These are phyloP conservation scores for Chrysemys picta DNA, from an alignment of 2,113 vertebrate species.

Conservation along the genomic window DNA sequence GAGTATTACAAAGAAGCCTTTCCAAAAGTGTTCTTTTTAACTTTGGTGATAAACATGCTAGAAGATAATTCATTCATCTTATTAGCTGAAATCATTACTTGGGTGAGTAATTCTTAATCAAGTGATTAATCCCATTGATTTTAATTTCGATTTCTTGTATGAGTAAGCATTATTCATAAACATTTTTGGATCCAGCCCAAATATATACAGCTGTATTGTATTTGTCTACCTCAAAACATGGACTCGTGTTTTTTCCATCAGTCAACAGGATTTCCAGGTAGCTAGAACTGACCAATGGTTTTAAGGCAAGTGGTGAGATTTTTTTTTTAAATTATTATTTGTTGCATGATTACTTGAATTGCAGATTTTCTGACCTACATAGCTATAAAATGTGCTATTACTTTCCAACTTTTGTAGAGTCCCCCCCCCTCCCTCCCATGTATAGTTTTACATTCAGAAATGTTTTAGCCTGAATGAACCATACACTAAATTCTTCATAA, in stretches of 20 bases:
- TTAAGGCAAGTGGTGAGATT: rapidly evolving
- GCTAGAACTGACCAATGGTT: rapidly evolving
- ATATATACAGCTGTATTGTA: neutral
- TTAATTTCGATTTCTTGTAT: neutral
- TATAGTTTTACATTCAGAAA: neutral
- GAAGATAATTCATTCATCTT: neutral
- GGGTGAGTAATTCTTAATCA: neutral
- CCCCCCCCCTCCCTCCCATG: neutral
- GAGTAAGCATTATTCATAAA: neutral
- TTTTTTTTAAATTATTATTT: neutral
- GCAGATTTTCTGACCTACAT: neutral
- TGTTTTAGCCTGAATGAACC: neutral
- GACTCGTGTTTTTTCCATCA: conserved; percentile 1
- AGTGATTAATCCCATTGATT: neutral
- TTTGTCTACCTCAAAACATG: neutral
- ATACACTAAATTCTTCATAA: neutral
- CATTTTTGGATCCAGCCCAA: neutral
- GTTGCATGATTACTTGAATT: neutral
- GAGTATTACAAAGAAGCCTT: neutral
- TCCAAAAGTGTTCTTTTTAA: neutral
- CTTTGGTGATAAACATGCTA: neutral
- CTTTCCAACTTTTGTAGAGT: neutral
- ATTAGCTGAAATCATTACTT: neutral
- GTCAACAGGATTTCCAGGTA: neutral
- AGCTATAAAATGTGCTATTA: neutral